Base-by-base conservation (phyloP, 2,797 vertebrate genomes). In the Lepus townsendii region DNA sequence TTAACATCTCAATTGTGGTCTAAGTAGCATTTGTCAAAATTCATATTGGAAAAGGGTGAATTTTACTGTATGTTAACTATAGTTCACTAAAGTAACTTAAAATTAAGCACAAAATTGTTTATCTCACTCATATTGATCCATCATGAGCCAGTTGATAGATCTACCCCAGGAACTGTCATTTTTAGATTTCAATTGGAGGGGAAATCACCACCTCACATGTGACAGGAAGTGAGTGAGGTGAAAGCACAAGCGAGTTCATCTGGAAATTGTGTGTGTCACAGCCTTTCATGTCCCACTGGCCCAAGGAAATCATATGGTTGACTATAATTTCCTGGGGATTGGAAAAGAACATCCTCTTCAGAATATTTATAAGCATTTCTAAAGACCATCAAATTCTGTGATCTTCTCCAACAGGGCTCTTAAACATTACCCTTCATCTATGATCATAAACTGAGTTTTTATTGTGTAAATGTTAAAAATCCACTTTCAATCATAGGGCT, bases 381-480 rank as follows among this genome's bases (percentile, higher is more conserved):
- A 30, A 68, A 47, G 9, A 62, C 20, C 19, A n/a, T 30, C 8
- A 4, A 63, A 68, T 14, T 88, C n/a, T 68, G n/a, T 83, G 22
- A 71, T n/a, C 38, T 30, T 8, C 16, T 54, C 35, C 17, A 75
- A 27, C 1, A 78, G 2, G 13, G 14, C 54, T 30, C 57, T 32
- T 72, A 73, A 94, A 63, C 4, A 50, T 24, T n/a, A 47, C 57
- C 62, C 11, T 75, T 62, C 12, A 16, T 6, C 13, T 47, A 35
- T 20, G 57, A 26, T 38, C 27, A 54, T 52, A 84, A 63, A 50
- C 1, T 27, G 26, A 63, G 5, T 84, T 75, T 83, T 27, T 66
- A 7, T 84, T 54, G 76, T 22, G 7, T 60, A 60, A 92, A 88
- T 71, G 10, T n/a, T 68, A 85, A 75, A 88, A 75, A 88, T 1